phyloP scores from a whole-genome alignment of 2,113 vertebrate species.

The Vicugna pacos region DNA sequence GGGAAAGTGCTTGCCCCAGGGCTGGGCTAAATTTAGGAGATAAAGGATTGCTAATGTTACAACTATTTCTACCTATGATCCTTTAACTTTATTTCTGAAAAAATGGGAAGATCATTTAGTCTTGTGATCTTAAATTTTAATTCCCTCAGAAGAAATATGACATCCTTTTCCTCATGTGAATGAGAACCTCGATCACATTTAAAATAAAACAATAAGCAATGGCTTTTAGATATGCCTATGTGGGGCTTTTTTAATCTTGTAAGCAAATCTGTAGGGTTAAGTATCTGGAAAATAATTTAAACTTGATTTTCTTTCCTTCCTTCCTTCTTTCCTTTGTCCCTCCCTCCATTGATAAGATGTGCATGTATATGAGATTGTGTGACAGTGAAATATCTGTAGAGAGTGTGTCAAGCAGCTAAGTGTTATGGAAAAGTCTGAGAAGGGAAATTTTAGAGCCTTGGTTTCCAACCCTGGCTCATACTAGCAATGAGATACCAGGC shows the following conservation, averaged over 20 bases:
- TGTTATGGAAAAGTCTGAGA: not conserved
- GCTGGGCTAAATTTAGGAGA: not conserved
- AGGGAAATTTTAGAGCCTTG: constrained; percentile 29
- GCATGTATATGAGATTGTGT: not conserved
- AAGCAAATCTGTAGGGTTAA: not conserved
- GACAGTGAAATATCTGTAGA: not conserved
- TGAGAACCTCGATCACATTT: not conserved
- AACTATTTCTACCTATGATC: not conserved
- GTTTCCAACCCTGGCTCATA: not conserved
- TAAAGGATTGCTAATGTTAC: not conserved
- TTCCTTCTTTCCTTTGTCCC: not conserved
- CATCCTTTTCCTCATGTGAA: not conserved
- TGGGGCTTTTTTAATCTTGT: not conserved
- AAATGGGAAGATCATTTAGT: not conserved
- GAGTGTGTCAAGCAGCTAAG: not conserved
- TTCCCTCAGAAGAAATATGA: constrained; percentile 14
- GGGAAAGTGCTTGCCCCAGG: not conserved
- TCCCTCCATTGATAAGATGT: not conserved
- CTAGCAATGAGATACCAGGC: not conserved
- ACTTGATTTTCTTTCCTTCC: not conserved
- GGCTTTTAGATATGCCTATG: not conserved
- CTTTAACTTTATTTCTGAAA: constrained; percentile 31
- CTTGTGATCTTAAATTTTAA: not conserved
- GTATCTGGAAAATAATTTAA: constrained; percentile 38
- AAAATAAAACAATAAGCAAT: constrained; percentile 36